These are phyloP conservation scores for Ephydatia muelleri DNA, from an alignment of 37 sponge, comb jelly and placozoan genomes.

Conservation along the genomic window DNA sequence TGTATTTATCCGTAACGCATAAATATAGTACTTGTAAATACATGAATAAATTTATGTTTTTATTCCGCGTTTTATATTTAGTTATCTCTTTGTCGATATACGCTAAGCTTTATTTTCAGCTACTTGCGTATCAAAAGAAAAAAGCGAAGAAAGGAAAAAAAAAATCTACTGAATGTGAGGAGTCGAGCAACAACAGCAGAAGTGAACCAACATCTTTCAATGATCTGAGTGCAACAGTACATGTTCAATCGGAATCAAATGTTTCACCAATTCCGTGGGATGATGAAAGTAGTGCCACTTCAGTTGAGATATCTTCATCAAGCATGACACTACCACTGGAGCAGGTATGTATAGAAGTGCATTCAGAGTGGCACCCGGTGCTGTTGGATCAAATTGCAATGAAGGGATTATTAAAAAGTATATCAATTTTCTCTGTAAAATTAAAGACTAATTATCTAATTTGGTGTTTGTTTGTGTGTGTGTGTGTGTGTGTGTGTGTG, in stretches of 20 bases:
- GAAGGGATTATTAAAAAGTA: too few relatives aligned
- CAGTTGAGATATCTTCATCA: not conserved
- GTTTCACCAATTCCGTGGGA: not conserved
- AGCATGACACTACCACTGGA: not conserved
- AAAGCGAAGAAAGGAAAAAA: not conserved
- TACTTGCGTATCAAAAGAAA: constrained; percentile 22
- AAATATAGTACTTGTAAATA: not conserved
- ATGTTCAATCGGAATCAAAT: not conserved
- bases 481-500: not conserved
- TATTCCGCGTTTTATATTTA: not conserved
- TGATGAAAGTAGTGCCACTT: not conserved
- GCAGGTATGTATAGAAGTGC: too few relatives aligned
- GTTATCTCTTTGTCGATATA: not conserved
- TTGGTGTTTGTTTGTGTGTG: too few relatives aligned
- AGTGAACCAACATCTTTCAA: not conserved
- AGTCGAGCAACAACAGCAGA: not conserved
- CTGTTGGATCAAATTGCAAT: too few relatives aligned
- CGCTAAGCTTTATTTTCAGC: constrained; percentile 7
- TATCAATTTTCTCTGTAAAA: too few relatives aligned
- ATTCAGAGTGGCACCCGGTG: too few relatives aligned
- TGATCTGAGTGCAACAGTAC: not conserved
- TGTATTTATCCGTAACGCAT: too few relatives aligned
- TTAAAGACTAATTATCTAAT: too few relatives aligned
- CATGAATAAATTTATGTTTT: not conserved
- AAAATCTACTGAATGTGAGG: not conserved